These are phyloP conservation scores for Odontamblyopus lacepedii DNA, from an alignment of 2,797 vertebrate species.

Conservation along the genomic window DNA sequence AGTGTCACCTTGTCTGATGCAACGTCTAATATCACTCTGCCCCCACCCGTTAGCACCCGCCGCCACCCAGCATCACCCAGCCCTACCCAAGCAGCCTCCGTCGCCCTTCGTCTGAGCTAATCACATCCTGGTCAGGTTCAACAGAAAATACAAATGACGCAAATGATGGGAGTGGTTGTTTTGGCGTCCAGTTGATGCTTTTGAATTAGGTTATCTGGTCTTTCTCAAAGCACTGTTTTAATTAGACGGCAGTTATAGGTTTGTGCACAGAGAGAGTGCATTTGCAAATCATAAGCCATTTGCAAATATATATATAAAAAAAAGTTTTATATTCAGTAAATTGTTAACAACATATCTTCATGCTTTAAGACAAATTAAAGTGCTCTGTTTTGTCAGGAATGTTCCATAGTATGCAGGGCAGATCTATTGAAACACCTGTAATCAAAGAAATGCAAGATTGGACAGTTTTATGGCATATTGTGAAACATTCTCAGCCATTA, in stretches of 20 bases:
- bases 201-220: conserved; percentile 14
- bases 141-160: conserved; percentile 30
- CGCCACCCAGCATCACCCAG: background rate
- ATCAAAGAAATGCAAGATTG: too few relatives aligned
- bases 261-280: background rate
- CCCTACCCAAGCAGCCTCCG: conserved; percentile 12
- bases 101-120: conserved; percentile 50
- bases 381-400: too few relatives aligned
- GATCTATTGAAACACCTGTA: too few relatives aligned
- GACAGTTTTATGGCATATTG: too few relatives aligned
- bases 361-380: too few relatives aligned
- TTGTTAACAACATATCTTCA: too few relatives aligned
- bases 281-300: background rate
- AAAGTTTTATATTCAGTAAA: too few relatives aligned
- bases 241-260: background rate
- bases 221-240: background rate
- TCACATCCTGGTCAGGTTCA: conserved; percentile 37
- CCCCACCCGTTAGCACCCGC: background rate
- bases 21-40: conserved; percentile 24
- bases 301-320: background rate
- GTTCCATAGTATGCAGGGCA: too few relatives aligned
- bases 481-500: too few relatives aligned
- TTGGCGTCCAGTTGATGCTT: conserved; percentile 20
- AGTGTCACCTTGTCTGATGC: conserved; percentile 44
- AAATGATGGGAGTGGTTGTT: conserved; percentile 48